Evolutionary conservation across 2,888 invertebrate species (phyloP).

Genomic region (Cabera pusaria): DNA sequence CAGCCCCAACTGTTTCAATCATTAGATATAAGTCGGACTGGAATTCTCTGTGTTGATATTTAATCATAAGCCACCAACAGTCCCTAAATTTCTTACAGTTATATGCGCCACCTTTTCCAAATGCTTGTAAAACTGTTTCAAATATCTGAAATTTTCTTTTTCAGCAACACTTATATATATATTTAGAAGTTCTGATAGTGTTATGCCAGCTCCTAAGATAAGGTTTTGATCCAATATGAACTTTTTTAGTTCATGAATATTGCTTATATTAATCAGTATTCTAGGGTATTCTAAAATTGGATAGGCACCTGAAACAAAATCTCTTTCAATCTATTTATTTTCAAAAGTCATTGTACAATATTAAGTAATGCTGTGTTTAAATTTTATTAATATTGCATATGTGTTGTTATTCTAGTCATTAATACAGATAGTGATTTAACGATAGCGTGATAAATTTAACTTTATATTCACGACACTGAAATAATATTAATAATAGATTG

Average conservation of each 20-base stretch:
- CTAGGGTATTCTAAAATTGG: constrained; percentile 60
- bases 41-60: constrained; percentile 85
- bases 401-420: too few relatives aligned
- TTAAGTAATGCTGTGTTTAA: too few relatives aligned
- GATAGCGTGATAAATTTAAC: too few relatives aligned
- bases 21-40: constrained; percentile 86
- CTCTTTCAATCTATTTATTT: too few relatives aligned
- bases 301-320: constrained; percentile 61
- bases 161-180: constrained; percentile 55
- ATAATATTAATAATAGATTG: too few relatives aligned
- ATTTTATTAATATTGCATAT: too few relatives aligned
- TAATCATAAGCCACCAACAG: constrained; percentile 87
- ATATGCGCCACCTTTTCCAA: constrained; percentile 86
- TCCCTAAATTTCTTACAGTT: constrained; percentile 87
- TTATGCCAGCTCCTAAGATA: constrained; percentile 82
- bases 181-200: constrained; percentile 76
- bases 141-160: constrained; percentile 80
- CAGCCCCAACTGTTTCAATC: constrained; percentile 54
- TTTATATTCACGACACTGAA: too few relatives aligned
- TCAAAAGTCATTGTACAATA: too few relatives aligned
- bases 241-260: constrained; percentile 79
- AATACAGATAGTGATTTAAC: too few relatives aligned
- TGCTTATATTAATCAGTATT: constrained; percentile 84
- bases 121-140: constrained; percentile 83
- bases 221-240: constrained; percentile 63